Base-by-base conservation (phyloP, 2,797 vertebrate species). In the Sphenodon punctatus region DNA sequence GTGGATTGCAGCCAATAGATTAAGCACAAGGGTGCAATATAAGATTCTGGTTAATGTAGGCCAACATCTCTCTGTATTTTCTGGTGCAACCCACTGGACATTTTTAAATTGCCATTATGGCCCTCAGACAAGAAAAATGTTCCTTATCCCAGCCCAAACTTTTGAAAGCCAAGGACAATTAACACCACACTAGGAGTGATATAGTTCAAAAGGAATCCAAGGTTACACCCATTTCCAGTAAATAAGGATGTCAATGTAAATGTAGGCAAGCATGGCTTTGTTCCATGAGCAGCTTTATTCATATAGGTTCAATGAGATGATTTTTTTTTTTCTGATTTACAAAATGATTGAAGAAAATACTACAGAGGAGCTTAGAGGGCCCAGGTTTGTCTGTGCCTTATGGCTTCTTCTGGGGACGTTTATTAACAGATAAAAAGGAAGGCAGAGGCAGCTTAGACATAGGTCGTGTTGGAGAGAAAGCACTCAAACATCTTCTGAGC, bases 401-500 rank as follows among this genome's bases (percentile, higher is more conserved):
- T 17, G 5, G 8, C 10, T 19, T 16, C 49, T 73, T 53, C n/a
- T 45, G n/a, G 32, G 20, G 49, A 30, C 34, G 16, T 48, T 65
- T 61, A n/a, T n/a, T 38, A 13, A 14, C 32, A 5, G 8, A 9
- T 23, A 42, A 27, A 5, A 25, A 51, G 38, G 36, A 8, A 6
- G 3, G 5, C 12, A 22, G 12, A 9, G 14, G 45, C 49, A 42
- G 36, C 32, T 71, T 70, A 69, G 32, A 56, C 32, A 16, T 72
- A 67, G 5, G 53, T 34, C 4, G 59, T 49, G 32, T 83, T 77
- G 4, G 55, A 51, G 51, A 88, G 67, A 77, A 79, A 92, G 3
- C 67, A 77, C 36, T 72, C 19, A 42, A 83, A 82, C 68, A 89
- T 88, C 78, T 90, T 78, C 68, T 86, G 75, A 56, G 77, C 86